Conservation (phyloP, 2,888 invertebrate species). For the Eupithecia vulgata region DNA sequence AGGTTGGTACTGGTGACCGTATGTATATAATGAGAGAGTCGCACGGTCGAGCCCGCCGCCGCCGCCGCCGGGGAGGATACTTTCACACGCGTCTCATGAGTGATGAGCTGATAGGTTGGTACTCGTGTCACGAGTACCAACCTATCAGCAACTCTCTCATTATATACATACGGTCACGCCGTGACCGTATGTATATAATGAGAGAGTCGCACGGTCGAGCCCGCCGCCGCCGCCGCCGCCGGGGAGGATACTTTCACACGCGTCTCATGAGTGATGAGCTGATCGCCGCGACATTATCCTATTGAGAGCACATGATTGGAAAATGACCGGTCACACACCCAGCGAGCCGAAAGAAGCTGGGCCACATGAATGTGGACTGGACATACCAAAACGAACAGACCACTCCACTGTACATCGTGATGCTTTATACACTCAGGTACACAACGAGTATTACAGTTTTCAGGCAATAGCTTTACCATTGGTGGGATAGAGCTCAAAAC, state of each 20-base stretch:
- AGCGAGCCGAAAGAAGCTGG: background rate
- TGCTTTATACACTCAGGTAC: background rate
- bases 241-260: conserved; percentile 61
- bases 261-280: conserved; percentile 38
- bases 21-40: background rate
- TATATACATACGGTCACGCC: no score
- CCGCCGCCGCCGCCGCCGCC: conserved; percentile 17
- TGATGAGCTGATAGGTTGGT: conserved; percentile 33
- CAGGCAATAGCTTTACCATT: background rate
- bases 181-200: no score
- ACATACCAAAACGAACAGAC: background rate
- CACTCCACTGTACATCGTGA: background rate
- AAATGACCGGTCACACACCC: conserved; percentile 43
- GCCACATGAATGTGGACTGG: background rate
- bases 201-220: background rate
- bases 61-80: conserved; percentile 41
- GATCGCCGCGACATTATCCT: conserved; percentile 44
- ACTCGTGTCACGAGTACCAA: no score
- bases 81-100: conserved; percentile 60
- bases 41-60: background rate
- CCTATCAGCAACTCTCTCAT: no score
- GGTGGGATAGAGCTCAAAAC: background rate
- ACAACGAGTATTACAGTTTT: background rate
- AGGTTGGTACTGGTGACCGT: background rate
- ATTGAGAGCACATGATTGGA: conserved; percentile 49